Percentiles rank a stretch among this genome's conserved stretches.
These are phyloP conservation scores for Luperina nickerlii DNA, from an alignment of 2,888 invertebrate species.

Conservation along the genomic window DNA sequence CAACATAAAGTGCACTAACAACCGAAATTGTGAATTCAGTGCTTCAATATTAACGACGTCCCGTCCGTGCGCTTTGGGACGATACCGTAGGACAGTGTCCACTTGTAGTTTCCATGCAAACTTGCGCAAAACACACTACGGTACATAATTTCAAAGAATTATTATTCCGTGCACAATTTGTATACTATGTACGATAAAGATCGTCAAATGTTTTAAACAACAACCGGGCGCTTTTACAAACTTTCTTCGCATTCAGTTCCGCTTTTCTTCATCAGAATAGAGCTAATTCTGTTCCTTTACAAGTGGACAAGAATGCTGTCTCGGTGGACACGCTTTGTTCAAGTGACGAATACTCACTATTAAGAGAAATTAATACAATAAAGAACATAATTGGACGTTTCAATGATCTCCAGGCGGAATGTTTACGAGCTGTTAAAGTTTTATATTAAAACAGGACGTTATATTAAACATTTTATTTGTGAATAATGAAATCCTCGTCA, in stretches of 20 bases:
- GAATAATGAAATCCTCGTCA: conserved; percentile 17
- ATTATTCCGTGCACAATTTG: conserved; percentile 31
- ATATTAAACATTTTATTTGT: conserved; percentile 17
- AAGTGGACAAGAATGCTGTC: conserved; percentile 36
- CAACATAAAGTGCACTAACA: conserved; percentile 45
- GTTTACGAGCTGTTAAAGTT: conserved; percentile 71
- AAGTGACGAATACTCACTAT: conserved; percentile 56
- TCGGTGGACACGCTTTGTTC: conserved; percentile 52
- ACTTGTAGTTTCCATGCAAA: conserved; percentile 41
- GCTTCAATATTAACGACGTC: conserved; percentile 53
- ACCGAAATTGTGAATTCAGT: conserved; percentile 53
- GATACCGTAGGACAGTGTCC: conserved; percentile 38
- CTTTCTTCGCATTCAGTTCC: conserved; percentile 32
- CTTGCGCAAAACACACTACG: conserved; percentile 20
- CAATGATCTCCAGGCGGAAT: conserved; percentile 75
- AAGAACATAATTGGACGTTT: conserved; percentile 77
- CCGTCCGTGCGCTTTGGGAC: conserved; percentile 43
- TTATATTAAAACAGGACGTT: conserved; percentile 38
- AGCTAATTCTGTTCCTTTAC: conserved; percentile 30
- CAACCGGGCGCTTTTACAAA: conserved; percentile 17
- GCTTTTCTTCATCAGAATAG: conserved; percentile 25
- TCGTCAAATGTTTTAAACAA: conserved; percentile 33
- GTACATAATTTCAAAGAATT: conserved; percentile 44
- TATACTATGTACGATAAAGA: conserved; percentile 3
- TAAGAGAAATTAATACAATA: conserved; percentile 72